phyloP scores from a whole-genome alignment of 2,113 vertebrate species.

The Bufo gargarizans region DNA sequence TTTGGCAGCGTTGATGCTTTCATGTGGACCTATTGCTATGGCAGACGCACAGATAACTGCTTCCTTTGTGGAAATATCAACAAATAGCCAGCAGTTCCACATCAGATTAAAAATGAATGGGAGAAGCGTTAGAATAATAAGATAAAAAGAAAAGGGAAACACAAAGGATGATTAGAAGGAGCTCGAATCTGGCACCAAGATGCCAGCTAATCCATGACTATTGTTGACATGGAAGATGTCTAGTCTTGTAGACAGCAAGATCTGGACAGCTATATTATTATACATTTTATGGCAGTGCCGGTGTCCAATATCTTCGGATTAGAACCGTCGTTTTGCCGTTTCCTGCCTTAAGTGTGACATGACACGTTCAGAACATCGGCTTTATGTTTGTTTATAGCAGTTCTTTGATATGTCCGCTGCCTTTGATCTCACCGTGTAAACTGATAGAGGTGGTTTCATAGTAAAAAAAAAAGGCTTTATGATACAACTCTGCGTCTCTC shows the following conservation, averaged over 20 bases:
- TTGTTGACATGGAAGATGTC: slow-evolving; percentile 54
- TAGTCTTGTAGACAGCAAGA: slow-evolving; percentile 48
- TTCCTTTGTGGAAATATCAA: slow-evolving; percentile 70
- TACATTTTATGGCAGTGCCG: neutral
- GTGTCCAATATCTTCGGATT: slow-evolving; percentile 25
- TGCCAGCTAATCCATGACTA: slow-evolving; percentile 50
- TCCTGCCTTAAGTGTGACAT: slow-evolving; percentile 41
- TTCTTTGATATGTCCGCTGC: slow-evolving; percentile 53
- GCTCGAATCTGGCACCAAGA: slow-evolving; percentile 37
- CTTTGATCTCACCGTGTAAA: slow-evolving; percentile 56
- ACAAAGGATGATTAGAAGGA: slow-evolving; percentile 41
- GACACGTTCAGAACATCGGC: slow-evolving; percentile 40
- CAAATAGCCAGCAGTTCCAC: slow-evolving; percentile 67
- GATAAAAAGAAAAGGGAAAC: slow-evolving; percentile 62
- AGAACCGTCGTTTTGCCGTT: slow-evolving; percentile 32
- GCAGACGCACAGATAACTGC: slow-evolving; percentile 66
- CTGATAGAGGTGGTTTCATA: slow-evolving; percentile 39
- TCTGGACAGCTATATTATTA: slow-evolving; percentile 35
- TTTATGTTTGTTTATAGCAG: slow-evolving; percentile 41
- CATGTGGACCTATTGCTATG: slow-evolving; percentile 65
- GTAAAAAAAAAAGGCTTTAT: slow-evolving; percentile 24
- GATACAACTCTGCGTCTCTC: slow-evolving; percentile 20
- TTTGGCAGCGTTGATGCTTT: slow-evolving; percentile 65
- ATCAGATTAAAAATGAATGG: slow-evolving; percentile 65
- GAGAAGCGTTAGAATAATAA: slow-evolving; percentile 58